Base-by-base conservation (phyloP, 2,888 invertebrate genomes). In the Tuta absoluta region DNA sequence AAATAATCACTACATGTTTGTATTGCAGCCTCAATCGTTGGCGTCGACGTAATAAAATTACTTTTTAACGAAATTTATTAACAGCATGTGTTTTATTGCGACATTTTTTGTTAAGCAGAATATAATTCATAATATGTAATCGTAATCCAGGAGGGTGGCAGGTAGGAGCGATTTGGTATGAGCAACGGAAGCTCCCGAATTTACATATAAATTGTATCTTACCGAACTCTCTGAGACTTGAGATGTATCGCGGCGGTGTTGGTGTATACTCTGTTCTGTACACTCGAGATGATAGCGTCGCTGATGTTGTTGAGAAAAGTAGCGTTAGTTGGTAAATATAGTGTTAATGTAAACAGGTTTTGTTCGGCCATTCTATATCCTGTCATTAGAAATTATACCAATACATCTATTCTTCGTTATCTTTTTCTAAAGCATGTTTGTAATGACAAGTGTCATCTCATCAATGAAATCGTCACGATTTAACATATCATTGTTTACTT, bases 191-290 rank as follows among this genome's bases (percentile, higher is more conserved):
- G 58, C 59, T 56, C 53, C 49, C 28, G 17, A 63, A 73, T 73
- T 73, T 69, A 69, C 71, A 73, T 71, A 72, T 73, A 73, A 72
- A 73, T 73, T 71, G 71, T 68, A 61, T 71, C 68, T 67, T 67
- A 63, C 67, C 63, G 65, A 67, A 67, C 57, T 67, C 65, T 62
- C 17, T 21, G 60, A 60, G 60, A 60, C 49, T 56, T 48, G 57
- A 23, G 38, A 64, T 38, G 64, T 59, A 56, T 63, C 33, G 38
- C 21, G 11, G n/a, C 17, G 24, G 24, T 19, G 53, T 24, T 19
- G 24, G 21, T 24, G 51, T 17, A 21, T 23, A 53, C 51, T 53
- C 21, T 21, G 19, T 33, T 8, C 33, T 8, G 4, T 45, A 45
- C 4, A 45, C 41, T 41, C 14, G 41, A 14, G 14, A 14, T 14